Evolutionary conservation across 2,888 invertebrate species (phyloP).

Genomic region (Gibbula magus): DNA sequence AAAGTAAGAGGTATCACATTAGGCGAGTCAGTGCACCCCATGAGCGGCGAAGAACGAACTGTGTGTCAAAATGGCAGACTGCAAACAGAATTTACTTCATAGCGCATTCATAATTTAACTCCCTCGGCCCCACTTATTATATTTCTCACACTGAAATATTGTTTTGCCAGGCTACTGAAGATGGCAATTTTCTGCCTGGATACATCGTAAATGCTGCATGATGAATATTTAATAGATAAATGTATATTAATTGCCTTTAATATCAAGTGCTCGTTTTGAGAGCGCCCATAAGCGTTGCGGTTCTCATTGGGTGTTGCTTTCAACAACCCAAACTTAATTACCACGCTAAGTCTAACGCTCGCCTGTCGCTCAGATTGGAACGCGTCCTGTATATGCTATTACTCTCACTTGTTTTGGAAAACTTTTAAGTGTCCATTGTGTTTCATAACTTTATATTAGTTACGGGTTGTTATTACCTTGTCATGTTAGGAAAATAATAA

Average conservation of each 20-base stretch:
- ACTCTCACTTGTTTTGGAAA: background rate
- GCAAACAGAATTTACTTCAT: background rate
- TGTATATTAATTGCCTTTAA: slow-evolving; percentile 8
- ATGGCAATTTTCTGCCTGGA: slow-evolving; percentile 6
- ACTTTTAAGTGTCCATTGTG: slow-evolving; percentile 1
- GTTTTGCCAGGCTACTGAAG: background rate
- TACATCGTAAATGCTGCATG: background rate
- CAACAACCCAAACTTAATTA: background rate
- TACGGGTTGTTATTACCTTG: background rate
- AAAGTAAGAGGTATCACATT: slow-evolving; percentile 8
- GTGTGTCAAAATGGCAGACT: slow-evolving; percentile 10
- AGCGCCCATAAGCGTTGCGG: background rate
- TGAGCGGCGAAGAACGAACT: background rate
- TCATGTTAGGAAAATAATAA: background rate
- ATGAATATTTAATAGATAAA: slow-evolving; percentile 8
- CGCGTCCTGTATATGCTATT: background rate
- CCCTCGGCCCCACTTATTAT: background rate
- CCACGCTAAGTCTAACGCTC: background rate
- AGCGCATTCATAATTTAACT: background rate
- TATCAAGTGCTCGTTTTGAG: background rate
- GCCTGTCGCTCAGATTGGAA: background rate
- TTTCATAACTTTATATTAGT: background rate
- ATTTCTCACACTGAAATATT: slow-evolving; percentile 10
- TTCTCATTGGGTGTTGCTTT: background rate
- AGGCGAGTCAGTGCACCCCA: background rate